Evolutionary conservation across 2,888 invertebrate genomes (phyloP).

Genomic region (Cheilosia grossa): DNA sequence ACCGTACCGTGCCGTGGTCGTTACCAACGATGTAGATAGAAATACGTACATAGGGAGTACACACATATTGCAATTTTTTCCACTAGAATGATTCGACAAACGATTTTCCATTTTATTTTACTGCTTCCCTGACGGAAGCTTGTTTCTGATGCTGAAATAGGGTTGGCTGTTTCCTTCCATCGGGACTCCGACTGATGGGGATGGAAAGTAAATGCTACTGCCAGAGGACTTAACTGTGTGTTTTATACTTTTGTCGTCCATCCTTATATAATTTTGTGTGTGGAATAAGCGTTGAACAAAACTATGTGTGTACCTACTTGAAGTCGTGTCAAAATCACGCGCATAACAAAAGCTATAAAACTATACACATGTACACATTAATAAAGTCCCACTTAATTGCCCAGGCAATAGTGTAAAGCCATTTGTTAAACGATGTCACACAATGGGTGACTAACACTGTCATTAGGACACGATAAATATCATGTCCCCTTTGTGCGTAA

Average conservation of each 20-base stretch:
- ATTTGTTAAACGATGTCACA: slow-evolving; percentile 70
- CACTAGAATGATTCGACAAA: slow-evolving; percentile 66
- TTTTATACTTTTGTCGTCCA: not conserved
- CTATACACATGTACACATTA: not conserved
- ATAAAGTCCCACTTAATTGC: slow-evolving; percentile 56
- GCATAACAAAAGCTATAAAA: not conserved
- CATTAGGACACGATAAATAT: slow-evolving; percentile 67
- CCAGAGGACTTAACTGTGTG: not conserved
- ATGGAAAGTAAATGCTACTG: not conserved
- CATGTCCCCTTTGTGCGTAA: slow-evolving; percentile 43
- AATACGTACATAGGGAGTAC: slow-evolving; percentile 19
- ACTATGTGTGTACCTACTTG: slow-evolving; percentile 1
- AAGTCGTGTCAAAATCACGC: not conserved
- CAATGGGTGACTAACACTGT: slow-evolving; percentile 65
- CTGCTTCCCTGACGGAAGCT: slow-evolving; percentile 40
- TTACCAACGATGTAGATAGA: slow-evolving; percentile 1
- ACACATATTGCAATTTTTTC: slow-evolving; percentile 61
- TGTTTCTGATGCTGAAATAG: slow-evolving; percentile 16
- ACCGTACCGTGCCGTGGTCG: too few relatives aligned
- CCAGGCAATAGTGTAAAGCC: slow-evolving; percentile 38
- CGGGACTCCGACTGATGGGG: too few relatives aligned
- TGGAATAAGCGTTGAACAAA: slow-evolving; percentile 2
- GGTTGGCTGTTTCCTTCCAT: slow-evolving; percentile 22
- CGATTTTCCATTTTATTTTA: slow-evolving; percentile 62
- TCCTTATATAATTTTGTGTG: slow-evolving; percentile 17